Evolutionary conservation across 2,797 vertebrate species (phyloP).

Genomic region (Streptopelia turtur): DNA sequence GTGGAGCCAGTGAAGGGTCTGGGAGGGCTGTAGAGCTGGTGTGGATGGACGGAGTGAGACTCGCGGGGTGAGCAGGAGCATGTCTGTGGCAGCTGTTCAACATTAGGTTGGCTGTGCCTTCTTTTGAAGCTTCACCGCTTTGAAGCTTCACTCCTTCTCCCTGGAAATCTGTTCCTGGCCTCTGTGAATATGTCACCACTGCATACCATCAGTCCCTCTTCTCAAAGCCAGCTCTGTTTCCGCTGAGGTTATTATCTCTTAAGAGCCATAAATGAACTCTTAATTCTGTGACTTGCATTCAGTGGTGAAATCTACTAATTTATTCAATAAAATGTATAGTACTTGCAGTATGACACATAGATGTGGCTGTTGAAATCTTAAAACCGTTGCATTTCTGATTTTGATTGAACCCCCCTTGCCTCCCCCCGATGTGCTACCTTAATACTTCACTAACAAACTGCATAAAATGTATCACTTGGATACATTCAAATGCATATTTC

Average conservation of each 20-base stretch:
- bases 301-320: neutral
- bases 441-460: conserved; percentile 7
- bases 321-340: neutral
- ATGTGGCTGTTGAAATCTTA: conserved; percentile 14
- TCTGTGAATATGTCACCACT: accelerated
- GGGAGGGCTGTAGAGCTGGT: neutral
- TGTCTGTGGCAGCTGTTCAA: neutral
- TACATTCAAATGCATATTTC: conserved; percentile 18
- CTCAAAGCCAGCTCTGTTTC: neutral
- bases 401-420: neutral
- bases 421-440: neutral
- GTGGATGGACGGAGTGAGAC: neutral
- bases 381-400: conserved; percentile 8
- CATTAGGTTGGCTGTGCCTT: neutral
- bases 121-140: neutral
- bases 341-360: neutral
- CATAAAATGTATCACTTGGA: neutral
- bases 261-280: conserved; percentile 25
- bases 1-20: neutral
- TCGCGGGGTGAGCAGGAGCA: neutral
- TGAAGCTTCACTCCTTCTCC: neutral
- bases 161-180: neutral
- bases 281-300: conserved; percentile 13
- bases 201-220: neutral
- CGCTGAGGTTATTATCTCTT: conserved; percentile 18